phyloP scores from a whole-genome alignment of 2,888 invertebrate genomes.

The Icerya purchasi region DNA sequence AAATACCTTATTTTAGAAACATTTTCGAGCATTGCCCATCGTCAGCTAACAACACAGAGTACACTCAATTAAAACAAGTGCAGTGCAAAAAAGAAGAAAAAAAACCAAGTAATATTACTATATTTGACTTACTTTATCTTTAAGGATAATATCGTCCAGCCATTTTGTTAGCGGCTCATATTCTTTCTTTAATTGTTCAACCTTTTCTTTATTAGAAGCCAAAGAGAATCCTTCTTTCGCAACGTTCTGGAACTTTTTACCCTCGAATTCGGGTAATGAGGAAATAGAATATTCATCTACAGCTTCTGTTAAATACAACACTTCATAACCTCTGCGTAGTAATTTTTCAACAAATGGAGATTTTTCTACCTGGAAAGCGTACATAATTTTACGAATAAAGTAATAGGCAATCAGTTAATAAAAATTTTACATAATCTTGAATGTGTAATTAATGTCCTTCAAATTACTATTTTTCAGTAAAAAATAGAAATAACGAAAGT shows the following conservation, averaged over 20 bases:
- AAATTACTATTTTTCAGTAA: too few relatives aligned
- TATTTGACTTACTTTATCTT: constrained; percentile 39
- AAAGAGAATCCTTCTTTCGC: constrained; percentile 93
- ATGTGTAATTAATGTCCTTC: too few relatives aligned
- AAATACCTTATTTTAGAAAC: too few relatives aligned
- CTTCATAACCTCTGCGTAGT: constrained; percentile 81
- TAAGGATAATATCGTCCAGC: constrained; percentile 65
- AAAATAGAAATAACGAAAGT: too few relatives aligned
- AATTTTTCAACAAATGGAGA: constrained; percentile 93
- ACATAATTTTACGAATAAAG: too few relatives aligned
- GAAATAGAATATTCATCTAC: constrained; percentile 97
- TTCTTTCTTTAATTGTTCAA: constrained; percentile 50
- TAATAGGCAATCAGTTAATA: too few relatives aligned
- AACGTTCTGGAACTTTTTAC: constrained; percentile 97
- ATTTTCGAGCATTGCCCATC: too few relatives aligned
- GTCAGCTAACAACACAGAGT: too few relatives aligned
- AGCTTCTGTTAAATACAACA: constrained; percentile 80
- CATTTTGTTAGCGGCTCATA: constrained; percentile 81
- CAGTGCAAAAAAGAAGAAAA: too few relatives aligned
- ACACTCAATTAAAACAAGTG: too few relatives aligned
- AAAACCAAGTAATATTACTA: too few relatives aligned
- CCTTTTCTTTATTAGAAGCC: constrained; percentile 52
- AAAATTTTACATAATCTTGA: too few relatives aligned
- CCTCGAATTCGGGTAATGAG: constrained; percentile 90
- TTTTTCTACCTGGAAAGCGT: constrained; percentile 53